Evolutionary conservation across 2,113 vertebrate genomes (phyloP), one percentile per base, ranked within the genome.

Genomic region (Paradoxurus hermaphroditus): DNA sequence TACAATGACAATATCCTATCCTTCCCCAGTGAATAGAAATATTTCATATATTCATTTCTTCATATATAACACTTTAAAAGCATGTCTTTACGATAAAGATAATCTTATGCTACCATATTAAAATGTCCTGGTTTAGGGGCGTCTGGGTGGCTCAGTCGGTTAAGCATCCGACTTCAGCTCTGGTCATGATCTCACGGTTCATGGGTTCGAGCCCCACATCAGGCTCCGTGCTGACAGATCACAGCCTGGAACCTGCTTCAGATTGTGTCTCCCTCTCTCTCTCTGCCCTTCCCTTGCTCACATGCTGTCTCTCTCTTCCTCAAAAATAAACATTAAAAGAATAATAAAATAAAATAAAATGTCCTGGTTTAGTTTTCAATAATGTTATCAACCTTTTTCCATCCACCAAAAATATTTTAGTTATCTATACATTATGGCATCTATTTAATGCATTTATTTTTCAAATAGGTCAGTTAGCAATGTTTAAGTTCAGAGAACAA

Each of bases 391-490:
- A 82, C 83, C 7, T 62, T 67, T 96, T 90, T 77, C 21, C 31
- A 86, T 23, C 23, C 6, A 82, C 7, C 59, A 62, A 81, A 90
- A 46, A 39, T 27, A 56, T 65, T 19, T 51, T 49, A 84, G 31
- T 62, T 86, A 91, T 34, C 27, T 78, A 34, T 39, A 86, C 46
- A 49, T 85, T 91, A 85, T 44, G 41, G 34, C 5, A 93, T 49
- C 39, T 70, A 41, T 19, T 86, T 82, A 82, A 96, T 79, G 21
- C 5, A 86, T 86, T 94, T 94, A 39, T 89, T 95, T 94, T 94
- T 65, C 18, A 85, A 51, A 72, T 46, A 9, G 4, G 31, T 81
- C 51, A 56, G 41, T 72, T 81, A 41, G 49, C 21, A 86, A 72
- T 56, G 13, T 3, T 85, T 14, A n/a, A 21, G 19, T 68, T 96